Percentiles rank a stretch among this genome's conserved stretches.
Evolutionary conservation across 1,140 invertebrate species (phyloP).

Genomic region (Branchinecta lynchi): DNA sequence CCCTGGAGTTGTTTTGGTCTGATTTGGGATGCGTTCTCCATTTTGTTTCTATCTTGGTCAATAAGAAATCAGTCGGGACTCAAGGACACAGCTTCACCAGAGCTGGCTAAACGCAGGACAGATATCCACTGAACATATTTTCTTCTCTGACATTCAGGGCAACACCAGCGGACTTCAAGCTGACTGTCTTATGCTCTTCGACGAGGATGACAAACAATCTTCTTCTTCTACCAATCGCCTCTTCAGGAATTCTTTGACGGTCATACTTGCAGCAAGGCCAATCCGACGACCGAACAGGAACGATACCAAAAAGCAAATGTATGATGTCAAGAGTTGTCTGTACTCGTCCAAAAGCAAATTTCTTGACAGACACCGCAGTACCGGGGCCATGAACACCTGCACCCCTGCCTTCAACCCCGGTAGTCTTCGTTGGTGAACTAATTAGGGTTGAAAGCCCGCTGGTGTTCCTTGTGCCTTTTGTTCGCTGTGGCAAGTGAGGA

Average conservation of each 20-base stretch:
- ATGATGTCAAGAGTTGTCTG: background rate
- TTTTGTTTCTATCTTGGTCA: background rate
- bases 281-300: background rate
- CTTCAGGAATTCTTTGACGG: background rate
- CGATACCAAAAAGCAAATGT: background rate
- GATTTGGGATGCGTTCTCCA: background rate
- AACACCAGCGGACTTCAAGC: conserved; percentile 4
- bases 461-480: conserved; percentile 4
- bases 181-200: background rate
- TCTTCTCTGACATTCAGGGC: background rate
- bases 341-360: background rate
- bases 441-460: background rate
- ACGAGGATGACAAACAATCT: background rate
- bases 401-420: background rate
- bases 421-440: background rate
- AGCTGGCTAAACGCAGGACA: background rate
- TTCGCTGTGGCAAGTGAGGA: background rate
- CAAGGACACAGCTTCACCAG: background rate
- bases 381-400: background rate
- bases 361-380: background rate
- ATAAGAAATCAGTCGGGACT: background rate
- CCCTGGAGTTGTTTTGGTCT: no score
- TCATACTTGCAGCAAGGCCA: background rate
- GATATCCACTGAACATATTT: background rate
- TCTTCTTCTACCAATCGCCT: conserved; percentile 1